These are phyloP conservation scores for Spinus pinus DNA, from an alignment of 2,797 vertebrate genomes.

Conservation along the genomic window DNA sequence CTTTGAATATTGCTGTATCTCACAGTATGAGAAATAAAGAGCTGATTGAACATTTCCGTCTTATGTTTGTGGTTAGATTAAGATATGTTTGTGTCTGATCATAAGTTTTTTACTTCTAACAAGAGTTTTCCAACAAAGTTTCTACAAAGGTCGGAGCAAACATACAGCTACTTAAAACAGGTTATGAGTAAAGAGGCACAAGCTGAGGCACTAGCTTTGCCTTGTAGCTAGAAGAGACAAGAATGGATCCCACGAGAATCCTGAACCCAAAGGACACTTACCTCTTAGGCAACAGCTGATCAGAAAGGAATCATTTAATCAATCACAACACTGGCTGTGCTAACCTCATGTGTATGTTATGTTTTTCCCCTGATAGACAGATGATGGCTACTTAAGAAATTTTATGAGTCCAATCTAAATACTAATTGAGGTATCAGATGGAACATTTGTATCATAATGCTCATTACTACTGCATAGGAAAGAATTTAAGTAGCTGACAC, in stretches of 20 bases:
- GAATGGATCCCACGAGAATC: not conserved
- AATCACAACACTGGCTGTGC: not conserved
- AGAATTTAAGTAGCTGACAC: not conserved
- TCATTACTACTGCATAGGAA: not conserved
- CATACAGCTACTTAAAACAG: not conserved
- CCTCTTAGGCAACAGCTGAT: not conserved
- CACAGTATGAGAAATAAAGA: not conserved
- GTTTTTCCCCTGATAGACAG: not conserved
- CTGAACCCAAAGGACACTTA: not conserved
- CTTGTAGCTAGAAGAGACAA: not conserved
- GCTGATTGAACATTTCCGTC: not conserved
- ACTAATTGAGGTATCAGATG: not conserved
- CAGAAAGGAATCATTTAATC: not conserved
- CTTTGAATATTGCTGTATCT: not conserved
- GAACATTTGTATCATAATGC: not conserved
- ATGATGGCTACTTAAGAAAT: not conserved
- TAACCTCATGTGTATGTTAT: not conserved
- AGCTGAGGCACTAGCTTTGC: not conserved
- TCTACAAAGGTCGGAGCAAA: not conserved
- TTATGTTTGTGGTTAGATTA: not conserved
- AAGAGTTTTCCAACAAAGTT: not conserved
- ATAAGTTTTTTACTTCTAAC: not conserved
- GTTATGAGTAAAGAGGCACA: not conserved
- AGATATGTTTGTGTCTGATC: not conserved
- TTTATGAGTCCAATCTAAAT: not conserved